These are phyloP conservation scores for Eudemis profundana DNA, from an alignment of 2,888 invertebrate species.

Conservation along the genomic window DNA sequence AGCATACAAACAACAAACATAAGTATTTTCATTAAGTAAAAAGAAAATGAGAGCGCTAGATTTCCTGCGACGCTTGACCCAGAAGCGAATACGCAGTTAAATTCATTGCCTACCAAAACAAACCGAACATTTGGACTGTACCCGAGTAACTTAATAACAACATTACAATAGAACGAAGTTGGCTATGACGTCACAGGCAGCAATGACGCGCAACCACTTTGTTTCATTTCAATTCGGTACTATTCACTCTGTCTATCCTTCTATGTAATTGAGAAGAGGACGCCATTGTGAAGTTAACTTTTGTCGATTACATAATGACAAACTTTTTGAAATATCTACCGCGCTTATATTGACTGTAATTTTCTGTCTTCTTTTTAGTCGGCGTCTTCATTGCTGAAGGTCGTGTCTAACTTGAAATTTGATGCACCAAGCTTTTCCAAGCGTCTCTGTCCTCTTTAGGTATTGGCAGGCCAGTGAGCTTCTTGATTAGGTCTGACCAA, in stretches of 20 bases:
- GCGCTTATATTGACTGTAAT: too few relatives aligned
- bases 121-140: conserved; percentile 22
- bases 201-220: conserved; percentile 12
- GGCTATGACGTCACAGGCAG: conserved; percentile 20
- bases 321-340: too few relatives aligned
- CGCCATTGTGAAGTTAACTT: neutral
- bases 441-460: too few relatives aligned
- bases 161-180: conserved; percentile 9
- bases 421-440: too few relatives aligned
- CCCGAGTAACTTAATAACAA: conserved; percentile 10
- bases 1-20: too few relatives aligned
- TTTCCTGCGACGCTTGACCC: conserved; percentile 16
- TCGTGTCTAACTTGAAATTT: too few relatives aligned
- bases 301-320: neutral
- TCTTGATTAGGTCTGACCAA: too few relatives aligned
- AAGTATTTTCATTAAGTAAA: too few relatives aligned
- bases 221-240: neutral
- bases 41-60: neutral
- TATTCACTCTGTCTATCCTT: neutral
- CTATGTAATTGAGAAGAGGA: too few relatives aligned
- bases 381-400: too few relatives aligned
- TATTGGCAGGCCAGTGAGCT: too few relatives aligned
- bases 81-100: conserved; percentile 8
- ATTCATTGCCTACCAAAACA: conserved; percentile 8
- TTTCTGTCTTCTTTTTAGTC: too few relatives aligned